phyloP scores from a whole-genome alignment of 2,888 invertebrate species.

The Heteromurus nitidus region DNA sequence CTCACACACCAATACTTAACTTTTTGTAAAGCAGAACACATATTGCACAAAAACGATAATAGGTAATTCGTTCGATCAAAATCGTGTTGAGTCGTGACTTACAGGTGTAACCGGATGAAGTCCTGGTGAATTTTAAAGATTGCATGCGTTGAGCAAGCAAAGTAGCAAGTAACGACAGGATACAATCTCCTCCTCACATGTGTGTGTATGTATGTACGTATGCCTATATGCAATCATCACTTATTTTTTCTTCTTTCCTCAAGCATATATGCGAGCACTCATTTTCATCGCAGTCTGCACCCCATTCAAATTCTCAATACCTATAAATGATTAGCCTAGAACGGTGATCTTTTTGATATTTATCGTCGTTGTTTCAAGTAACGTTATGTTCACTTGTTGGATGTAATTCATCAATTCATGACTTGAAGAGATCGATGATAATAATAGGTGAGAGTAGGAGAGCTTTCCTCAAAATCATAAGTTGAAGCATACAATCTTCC shows the following conservation, averaged over 20 bases:
- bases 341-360: not conserved
- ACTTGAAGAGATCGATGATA: constrained; percentile 45
- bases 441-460: constrained; percentile 16
- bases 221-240: too few species aligned
- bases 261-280: too few species aligned
- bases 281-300: too few species aligned
- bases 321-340: not conserved
- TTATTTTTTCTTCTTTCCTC: constrained; percentile 18
- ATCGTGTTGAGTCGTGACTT: constrained; percentile 69
- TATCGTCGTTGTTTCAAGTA: too few species aligned
- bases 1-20: not conserved
- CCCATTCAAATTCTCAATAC: not conserved
- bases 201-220: too few species aligned
- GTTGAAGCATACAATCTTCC: too few species aligned
- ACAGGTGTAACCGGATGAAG: constrained; percentile 65
- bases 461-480: constrained; percentile 9
- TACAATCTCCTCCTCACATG: constrained; percentile 39
- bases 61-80: constrained; percentile 53
- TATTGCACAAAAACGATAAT: constrained; percentile 34
- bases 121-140: not conserved
- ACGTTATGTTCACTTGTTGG: too few species aligned
- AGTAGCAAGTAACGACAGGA: too few species aligned
- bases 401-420: constrained; percentile 53
- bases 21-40: too few species aligned
- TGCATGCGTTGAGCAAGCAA: not conserved